These are phyloP conservation scores for Porites lobata DNA, from an alignment of 92 coral and sea anemone genomes.

Conservation along the genomic window DNA sequence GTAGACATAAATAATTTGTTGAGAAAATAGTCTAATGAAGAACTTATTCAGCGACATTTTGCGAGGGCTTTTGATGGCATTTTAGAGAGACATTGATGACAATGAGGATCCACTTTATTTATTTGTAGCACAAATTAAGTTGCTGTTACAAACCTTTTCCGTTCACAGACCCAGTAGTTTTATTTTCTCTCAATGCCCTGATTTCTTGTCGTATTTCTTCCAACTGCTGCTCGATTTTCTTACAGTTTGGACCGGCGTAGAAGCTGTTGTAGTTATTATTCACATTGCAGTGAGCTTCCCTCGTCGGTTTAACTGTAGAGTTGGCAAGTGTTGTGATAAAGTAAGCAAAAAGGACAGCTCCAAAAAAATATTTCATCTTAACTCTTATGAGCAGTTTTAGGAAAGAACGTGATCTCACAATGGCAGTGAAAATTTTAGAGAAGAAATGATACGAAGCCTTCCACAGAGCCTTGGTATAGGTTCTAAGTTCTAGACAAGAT, in stretches of 20 bases:
- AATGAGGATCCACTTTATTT: not conserved
- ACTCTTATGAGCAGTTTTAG: too few relatives aligned
- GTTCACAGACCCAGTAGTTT: not conserved
- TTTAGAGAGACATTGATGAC: not conserved
- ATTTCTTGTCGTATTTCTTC: not conserved
- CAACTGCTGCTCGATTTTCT: slow-evolving; percentile 33
- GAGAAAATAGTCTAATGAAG: too few relatives aligned
- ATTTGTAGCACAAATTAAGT: not conserved
- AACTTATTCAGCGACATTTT: too few relatives aligned
- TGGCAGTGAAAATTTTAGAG: too few relatives aligned
- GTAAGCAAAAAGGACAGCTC: not conserved
- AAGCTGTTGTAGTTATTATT: slow-evolving; percentile 16
- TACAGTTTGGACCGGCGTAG: slow-evolving; percentile 32
- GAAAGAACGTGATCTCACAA: too few relatives aligned
- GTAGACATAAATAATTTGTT: too few relatives aligned
- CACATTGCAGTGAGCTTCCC: slow-evolving; percentile 1
- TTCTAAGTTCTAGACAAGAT: too few relatives aligned
- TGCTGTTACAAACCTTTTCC: not conserved
- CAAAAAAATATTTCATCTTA: not conserved
- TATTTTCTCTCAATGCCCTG: not conserved
- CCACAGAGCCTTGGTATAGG: too few relatives aligned
- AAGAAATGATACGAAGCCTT: too few relatives aligned
- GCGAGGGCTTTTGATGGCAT: not conserved
- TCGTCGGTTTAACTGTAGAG: not conserved
- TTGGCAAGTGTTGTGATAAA: not conserved